Conservation (phyloP, 1,140 invertebrate genomes). For the Ceratoteleas bidentatus region DNA sequence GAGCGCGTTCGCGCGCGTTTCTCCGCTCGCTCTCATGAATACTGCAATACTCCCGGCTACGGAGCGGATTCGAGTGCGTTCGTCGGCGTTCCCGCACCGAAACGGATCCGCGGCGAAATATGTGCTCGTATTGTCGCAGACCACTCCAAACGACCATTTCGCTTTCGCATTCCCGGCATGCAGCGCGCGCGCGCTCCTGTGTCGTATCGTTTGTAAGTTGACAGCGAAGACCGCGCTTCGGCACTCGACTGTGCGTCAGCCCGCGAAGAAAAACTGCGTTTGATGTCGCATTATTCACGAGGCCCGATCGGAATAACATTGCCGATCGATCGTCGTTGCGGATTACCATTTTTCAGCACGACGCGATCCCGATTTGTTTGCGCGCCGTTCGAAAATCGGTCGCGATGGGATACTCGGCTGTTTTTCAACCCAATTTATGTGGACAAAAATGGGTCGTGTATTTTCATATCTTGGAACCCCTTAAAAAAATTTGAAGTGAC, state of each 20-base stretch:
- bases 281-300: constrained; percentile 71
- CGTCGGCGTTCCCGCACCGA: constrained; percentile 32
- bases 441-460: no score
- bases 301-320: constrained; percentile 47
- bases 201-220: constrained; percentile 76
- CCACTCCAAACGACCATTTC: constrained; percentile 35
- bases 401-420: no score
- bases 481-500: no score
- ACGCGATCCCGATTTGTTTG: no score
- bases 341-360: constrained; percentile 36
- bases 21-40: constrained; percentile 70
- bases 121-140: constrained; percentile 52
- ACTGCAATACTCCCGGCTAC: constrained; percentile 66
- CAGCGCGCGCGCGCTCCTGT: constrained; percentile 64
- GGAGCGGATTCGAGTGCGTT: constrained; percentile 53
- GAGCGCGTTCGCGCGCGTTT: constrained; percentile 68
- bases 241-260: constrained; percentile 69
- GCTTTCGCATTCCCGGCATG: constrained; percentile 52
- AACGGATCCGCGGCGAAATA: constrained; percentile 46
- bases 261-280: constrained; percentile 70
- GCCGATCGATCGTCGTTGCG: constrained; percentile 52
- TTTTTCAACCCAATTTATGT: no score
- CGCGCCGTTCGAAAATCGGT: no score
- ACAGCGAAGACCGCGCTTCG: constrained; percentile 72
- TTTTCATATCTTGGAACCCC: no score